Evolutionary conservation across 2,113 vertebrate species (phyloP).

Genomic region (Brachyistius frenatus): DNA sequence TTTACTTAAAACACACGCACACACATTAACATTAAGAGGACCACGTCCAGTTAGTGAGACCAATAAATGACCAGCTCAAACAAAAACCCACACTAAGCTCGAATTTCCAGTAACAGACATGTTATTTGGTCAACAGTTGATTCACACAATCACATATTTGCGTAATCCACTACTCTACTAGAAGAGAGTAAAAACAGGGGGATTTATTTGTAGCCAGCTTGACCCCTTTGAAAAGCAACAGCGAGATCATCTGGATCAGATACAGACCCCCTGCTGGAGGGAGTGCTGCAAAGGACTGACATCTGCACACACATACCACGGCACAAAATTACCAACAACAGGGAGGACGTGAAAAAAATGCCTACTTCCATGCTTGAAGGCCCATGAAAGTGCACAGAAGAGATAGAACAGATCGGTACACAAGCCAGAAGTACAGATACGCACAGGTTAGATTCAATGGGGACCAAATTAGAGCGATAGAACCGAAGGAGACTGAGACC

Average conservation of each 20-base stretch:
- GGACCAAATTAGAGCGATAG: not conserved
- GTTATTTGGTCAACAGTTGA: constrained; percentile 35
- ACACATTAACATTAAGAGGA: constrained; percentile 2
- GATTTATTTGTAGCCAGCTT: constrained; percentile 52
- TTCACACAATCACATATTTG: constrained; percentile 41
- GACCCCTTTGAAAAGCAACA: constrained; percentile 57
- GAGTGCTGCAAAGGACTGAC: constrained; percentile 25
- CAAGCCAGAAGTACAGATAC: not conserved
- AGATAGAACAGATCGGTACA: not conserved
- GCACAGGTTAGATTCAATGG: not conserved
- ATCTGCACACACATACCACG: constrained; percentile 17
- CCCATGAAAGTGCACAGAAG: not conserved
- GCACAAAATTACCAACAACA: not conserved
- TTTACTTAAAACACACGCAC: constrained; percentile 7
- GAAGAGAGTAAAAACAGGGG: constrained; percentile 50
- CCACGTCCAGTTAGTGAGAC: constrained; percentile 45
- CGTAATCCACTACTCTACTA: constrained; percentile 38
- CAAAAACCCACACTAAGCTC: constrained; percentile 55
- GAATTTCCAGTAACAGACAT: constrained; percentile 39
- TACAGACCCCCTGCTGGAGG: constrained; percentile 53
- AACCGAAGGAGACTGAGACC: not conserved
- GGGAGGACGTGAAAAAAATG: not conserved
- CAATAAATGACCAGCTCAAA: constrained; percentile 27
- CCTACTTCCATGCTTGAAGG: not conserved
- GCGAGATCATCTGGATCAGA: constrained; percentile 65